Base-by-base conservation (phyloP, 2,888 invertebrate species). In the Acrobasis repandana region DNA sequence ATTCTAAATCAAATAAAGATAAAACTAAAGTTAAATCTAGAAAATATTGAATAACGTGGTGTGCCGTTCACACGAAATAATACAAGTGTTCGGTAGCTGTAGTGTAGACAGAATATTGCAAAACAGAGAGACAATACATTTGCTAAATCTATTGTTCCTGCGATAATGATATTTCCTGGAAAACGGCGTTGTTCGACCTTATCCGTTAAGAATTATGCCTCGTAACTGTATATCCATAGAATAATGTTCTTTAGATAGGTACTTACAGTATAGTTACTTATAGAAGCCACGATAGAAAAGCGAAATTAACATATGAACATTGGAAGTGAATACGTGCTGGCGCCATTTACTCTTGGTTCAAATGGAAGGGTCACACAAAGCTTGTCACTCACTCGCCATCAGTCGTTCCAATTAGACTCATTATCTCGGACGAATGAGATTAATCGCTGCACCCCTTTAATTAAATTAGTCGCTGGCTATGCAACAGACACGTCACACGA, bases 81-180 rank as follows among this genome's bases (percentile, higher is more conserved):
- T n/a, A 10, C 18, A 18, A 62, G 47, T 38, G 38, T 38, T 56
- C 50, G 62, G 50, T 48, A 61, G 38, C 49, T 57, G 46, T 8
- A 48, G n/a, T 56, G 18, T 58, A 61, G 51, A 59, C 61, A 61
- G 58, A 58, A 61, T 63, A 61, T 62, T 66, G 62, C 64, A 67
- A 66, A 68, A 64, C 63, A 66, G 66, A 69, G 62, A 67, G 74
- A 77, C 75, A 78, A 80, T 79, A 67, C 74, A 68, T 73, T 74
- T 72, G 71, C 73, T 67, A 69, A 66, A 68, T 66, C 75, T 70
- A 80, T 82, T 82, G 82, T 82, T 76, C 69, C 63, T 71, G 69
- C 71, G 68, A 66, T 72, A 74, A 72, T 73, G 72, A 75, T 73
- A 68, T 74, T 74, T 79, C 75, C 73, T 71, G 69, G 67, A 72